A percentile compares a stretch with the other conserved stretches of the same genome.
Conservation (phyloP, 1,140 invertebrate species). For the Zaprionus vittiger region DNA sequence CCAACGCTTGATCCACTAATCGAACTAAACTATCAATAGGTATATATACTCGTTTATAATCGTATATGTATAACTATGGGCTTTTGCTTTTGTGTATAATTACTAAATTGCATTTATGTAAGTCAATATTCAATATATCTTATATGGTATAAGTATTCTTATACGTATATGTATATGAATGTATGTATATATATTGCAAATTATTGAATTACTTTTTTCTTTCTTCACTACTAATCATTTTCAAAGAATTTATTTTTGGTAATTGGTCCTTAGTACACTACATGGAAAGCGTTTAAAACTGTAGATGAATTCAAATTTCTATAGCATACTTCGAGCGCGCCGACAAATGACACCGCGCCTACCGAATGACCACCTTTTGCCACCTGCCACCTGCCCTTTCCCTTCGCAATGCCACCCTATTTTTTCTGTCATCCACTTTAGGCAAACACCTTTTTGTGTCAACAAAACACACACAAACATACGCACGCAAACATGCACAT, state of each 20-base stretch:
- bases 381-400: neutral
- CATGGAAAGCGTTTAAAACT: constrained; percentile 76
- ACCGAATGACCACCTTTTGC: constrained; percentile 17
- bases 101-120: constrained; percentile 73
- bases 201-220: constrained; percentile 46
- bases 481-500: neutral
- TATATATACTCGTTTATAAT: constrained; percentile 27
- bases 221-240: constrained; percentile 52
- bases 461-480: constrained; percentile 31
- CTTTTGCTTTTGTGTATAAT: constrained; percentile 60
- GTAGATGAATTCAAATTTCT: constrained; percentile 55
- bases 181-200: constrained; percentile 59
- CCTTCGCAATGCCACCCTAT: neutral
- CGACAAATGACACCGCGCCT: constrained; percentile 38
- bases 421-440: constrained; percentile 47
- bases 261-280: constrained; percentile 84
- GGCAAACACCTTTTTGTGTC: constrained; percentile 59
- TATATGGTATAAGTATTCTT: constrained; percentile 20
- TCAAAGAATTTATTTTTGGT: constrained; percentile 54
- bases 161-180: constrained; percentile 29
- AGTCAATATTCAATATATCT: constrained; percentile 65
- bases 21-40: constrained; percentile 64
- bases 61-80: constrained; percentile 34
- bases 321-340: constrained; percentile 47
- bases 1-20: constrained; percentile 75